These are phyloP conservation scores for Rosalia funebris DNA, from an alignment of 2,888 invertebrate species.

Conservation along the genomic window DNA sequence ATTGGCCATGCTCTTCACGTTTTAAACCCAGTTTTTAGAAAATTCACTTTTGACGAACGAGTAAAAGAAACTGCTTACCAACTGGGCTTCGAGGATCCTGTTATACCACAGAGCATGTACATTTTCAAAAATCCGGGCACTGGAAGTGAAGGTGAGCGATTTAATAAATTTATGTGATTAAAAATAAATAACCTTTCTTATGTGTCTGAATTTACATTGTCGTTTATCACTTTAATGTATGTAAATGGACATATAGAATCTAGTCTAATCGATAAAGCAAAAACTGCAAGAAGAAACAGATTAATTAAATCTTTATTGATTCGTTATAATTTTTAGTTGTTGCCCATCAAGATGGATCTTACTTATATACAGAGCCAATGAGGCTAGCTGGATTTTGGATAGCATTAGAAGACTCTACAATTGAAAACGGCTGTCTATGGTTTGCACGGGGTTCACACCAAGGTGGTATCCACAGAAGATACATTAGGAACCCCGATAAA, in stretches of 20 bases:
- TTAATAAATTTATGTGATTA: background rate
- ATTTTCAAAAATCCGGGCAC: slow-evolving; percentile 95
- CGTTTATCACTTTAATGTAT: no score
- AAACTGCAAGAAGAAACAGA: no score
- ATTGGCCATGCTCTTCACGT: slow-evolving; percentile 92
- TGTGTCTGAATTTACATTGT: no score
- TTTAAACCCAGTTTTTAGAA: slow-evolving; percentile 81
- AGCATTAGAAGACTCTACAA: slow-evolving; percentile 91
- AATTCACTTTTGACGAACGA: slow-evolving; percentile 84
- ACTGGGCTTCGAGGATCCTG: slow-evolving; percentile 81
- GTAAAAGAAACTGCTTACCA: slow-evolving; percentile 80
- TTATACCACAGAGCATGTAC: slow-evolving; percentile 95
- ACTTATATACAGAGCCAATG: slow-evolving; percentile 84
- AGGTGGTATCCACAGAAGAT: slow-evolving; percentile 78
- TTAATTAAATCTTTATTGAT: no score
- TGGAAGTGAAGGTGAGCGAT: slow-evolving; percentile 82
- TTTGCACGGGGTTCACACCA: slow-evolving; percentile 93
- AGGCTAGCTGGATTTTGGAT: slow-evolving; percentile 93
- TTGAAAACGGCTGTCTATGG: slow-evolving; percentile 95
- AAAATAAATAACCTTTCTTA: no score
- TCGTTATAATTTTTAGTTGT: slow-evolving; percentile 74
- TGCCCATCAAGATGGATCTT: slow-evolving; percentile 89
- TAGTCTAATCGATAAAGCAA: no score
- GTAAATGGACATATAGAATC: no score
- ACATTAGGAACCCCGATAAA: slow-evolving; percentile 76